A percentile compares a stretch with the other conserved stretches of the same genome.
Conservation (phyloP, 2,113 vertebrate species). For the Tragelaphus scriptus region DNA sequence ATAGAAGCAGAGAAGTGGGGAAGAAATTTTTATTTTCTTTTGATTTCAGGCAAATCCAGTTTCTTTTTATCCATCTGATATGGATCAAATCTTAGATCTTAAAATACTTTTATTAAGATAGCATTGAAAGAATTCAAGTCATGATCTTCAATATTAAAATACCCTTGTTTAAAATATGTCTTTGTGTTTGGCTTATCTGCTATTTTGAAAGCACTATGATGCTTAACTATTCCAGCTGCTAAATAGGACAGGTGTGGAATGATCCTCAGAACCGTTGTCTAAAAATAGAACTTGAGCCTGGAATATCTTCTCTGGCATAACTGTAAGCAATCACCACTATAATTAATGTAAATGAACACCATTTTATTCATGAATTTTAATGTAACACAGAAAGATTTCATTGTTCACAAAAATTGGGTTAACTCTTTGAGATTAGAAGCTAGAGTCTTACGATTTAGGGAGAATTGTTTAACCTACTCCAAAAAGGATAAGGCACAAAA, state of each 20-base stretch:
- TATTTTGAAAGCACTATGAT: conserved; percentile 37
- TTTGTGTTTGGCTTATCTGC: conserved; percentile 36
- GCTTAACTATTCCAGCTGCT: conserved; percentile 44
- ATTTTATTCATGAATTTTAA: conserved; percentile 5
- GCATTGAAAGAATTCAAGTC: conserved; percentile 6
- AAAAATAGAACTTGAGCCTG: conserved; percentile 73
- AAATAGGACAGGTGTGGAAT: conserved; percentile 40
- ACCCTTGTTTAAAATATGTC: conserved; percentile 31
- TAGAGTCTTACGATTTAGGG: not conserved
- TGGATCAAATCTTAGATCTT: not conserved
- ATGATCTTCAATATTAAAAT: not conserved
- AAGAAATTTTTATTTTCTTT: conserved; percentile 5
- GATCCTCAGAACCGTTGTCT: conserved; percentile 53
- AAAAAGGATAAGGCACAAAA: not conserved
- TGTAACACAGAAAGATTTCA: not conserved
- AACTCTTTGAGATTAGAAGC: not conserved
- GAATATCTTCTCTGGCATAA: conserved; percentile 60
- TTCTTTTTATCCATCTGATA: not conserved
- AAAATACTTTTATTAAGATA: not conserved
- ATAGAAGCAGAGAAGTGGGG: not conserved
- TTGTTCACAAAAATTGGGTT: not conserved
- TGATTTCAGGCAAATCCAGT: not conserved
- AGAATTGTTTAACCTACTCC: not conserved
- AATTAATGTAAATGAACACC: conserved; percentile 66
- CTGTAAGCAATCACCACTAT: conserved; percentile 49